phyloP scores from a whole-genome alignment of 2,888 invertebrate genomes.

The Stramonita haemastoma region DNA sequence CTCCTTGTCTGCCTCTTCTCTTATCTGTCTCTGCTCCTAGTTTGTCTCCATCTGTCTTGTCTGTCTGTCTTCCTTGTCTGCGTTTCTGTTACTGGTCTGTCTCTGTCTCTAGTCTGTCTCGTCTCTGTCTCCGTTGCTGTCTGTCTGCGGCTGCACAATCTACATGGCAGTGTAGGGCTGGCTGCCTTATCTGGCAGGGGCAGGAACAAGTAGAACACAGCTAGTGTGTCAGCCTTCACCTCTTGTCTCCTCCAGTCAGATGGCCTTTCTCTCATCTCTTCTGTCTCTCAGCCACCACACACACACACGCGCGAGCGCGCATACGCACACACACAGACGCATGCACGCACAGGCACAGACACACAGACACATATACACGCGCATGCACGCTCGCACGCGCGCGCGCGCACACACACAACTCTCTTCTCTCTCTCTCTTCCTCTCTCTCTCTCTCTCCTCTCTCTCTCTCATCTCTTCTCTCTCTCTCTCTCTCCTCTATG shows the following conservation, averaged over 20 bases:
- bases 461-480: no score
- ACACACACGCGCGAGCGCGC: background rate
- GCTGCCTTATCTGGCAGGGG: no score
- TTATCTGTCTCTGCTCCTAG: background rate
- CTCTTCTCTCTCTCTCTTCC: no score
- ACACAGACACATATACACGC: slow-evolving; percentile 8
- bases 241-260: background rate
- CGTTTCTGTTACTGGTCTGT: background rate
- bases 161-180: background rate
- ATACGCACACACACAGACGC: background rate
- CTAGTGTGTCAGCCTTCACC: no score
- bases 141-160: background rate
- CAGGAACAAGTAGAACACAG: no score
- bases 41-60: background rate
- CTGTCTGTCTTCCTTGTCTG: background rate
- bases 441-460: no score
- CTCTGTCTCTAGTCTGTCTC: background rate
- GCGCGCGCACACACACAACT: no score
- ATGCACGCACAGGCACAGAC: background rate
- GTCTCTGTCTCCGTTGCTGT: background rate
- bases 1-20: background rate
- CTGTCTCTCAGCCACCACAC: background rate
- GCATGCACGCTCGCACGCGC: background rate
- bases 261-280: background rate
- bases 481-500: no score